Base-by-base conservation (phyloP, 2,113 vertebrate genomes). In the Hypomesus transpacificus region DNA sequence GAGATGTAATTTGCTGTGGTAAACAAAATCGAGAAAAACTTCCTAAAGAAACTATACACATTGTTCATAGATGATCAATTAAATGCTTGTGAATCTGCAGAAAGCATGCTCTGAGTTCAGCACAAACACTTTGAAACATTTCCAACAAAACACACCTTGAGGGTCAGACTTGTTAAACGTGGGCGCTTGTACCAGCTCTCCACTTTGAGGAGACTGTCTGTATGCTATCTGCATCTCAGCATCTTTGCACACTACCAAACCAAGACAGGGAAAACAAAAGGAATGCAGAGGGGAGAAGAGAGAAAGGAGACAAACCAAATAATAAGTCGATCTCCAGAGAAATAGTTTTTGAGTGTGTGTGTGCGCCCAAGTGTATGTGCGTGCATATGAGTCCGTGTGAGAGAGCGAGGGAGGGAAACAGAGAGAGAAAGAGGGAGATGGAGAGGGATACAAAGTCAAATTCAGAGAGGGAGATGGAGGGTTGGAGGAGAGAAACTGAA, bases 241-340 rank as follows among this genome's bases (percentile, higher is more conserved):
- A 73, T 84, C 87, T 81, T 66, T 83, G 87, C 86, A 87, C 87
- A 87, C 87, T 87, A 84, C 84, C 87, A 87, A 83, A 89, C 17
- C 89, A 88, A 89, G 85, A 89, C 81, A 87, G 83, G 87, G 87
- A 87, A 90, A 89, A 90, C 89, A 90, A 88, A 89, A 88, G 87
- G 87, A 87, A 90, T 11, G 85, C 87, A 85, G 86, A 84, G 86
- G 82, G 81, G 84, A 18, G 82, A 85, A 83, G 84, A 76, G 81
- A 78, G 31, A 57, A 81, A 71, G 83, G 84, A 88, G 85, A 87
- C 86, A 89, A 85, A 88, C 85, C 87, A 88, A 90, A 90, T 86
- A 90, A 90, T 90, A 88, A 86, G 79, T 82, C 88, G 84, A 86
- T 85, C 86, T 87, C 89, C 83, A 86, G 85, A 89, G 87, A 90